phyloP scores from a whole-genome alignment of 23 tunicate species.

The Oikopleura dioica region DNA sequence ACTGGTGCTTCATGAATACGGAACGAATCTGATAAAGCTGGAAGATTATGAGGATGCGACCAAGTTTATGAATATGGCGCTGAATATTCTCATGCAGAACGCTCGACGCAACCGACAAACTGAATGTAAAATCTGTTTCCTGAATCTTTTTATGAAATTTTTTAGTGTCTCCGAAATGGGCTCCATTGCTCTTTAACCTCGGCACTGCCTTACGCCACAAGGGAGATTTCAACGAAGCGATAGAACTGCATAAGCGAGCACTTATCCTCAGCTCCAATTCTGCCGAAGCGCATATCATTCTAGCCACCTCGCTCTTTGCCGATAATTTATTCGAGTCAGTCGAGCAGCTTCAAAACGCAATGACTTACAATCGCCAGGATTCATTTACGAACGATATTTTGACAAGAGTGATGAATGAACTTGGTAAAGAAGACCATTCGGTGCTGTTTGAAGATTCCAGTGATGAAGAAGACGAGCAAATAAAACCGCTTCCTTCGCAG shows the following conservation, averaged over 20 bases:
- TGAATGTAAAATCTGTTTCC: too few relatives aligned
- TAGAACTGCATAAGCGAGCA: background rate
- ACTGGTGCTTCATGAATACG: background rate
- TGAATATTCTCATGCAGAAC: too few relatives aligned
- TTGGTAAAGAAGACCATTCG: background rate
- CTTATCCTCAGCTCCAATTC: background rate
- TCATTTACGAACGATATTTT: background rate
- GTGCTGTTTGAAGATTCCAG: background rate
- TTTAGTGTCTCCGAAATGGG: background rate
- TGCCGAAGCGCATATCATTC: background rate
- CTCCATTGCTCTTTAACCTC: background rate
- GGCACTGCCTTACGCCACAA: background rate
- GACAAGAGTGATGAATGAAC: background rate
- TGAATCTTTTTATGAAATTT: too few relatives aligned
- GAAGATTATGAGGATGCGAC: slow-evolving; percentile 8
- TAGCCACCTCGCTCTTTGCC: background rate
- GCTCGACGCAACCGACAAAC: too few relatives aligned
- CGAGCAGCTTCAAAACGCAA: background rate
- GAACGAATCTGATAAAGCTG: too few relatives aligned
- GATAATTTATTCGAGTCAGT: background rate
- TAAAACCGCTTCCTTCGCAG: too few relatives aligned
- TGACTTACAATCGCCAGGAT: background rate
- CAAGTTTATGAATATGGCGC: background rate
- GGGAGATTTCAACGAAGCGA: background rate
- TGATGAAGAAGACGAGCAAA: slow-evolving; percentile 5